A percentile compares a stretch with the other conserved stretches of the same genome.
Evolutionary conservation across 2,888 invertebrate species (phyloP).

Genomic region (Aphidoletes aphidimyza): DNA sequence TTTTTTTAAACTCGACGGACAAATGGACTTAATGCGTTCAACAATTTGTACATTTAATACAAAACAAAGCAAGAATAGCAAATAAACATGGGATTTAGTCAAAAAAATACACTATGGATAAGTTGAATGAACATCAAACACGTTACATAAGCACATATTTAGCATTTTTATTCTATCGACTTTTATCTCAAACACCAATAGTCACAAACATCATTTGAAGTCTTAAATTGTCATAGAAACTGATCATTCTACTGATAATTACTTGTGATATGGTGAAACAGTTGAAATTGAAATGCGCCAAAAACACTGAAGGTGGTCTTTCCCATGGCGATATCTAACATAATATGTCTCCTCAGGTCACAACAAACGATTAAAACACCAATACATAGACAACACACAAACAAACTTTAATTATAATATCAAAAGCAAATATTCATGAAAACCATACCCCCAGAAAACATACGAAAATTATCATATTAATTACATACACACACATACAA

Average conservation of each 20-base stretch:
- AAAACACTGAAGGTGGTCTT: constrained; percentile 43
- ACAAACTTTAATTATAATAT: constrained; percentile 51
- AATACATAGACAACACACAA: too few species aligned
- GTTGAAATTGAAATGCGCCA: not conserved
- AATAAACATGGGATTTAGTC: not conserved
- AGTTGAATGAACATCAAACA: not conserved
- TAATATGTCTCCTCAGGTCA: too few species aligned
- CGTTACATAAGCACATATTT: not conserved
- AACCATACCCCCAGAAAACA: not conserved
- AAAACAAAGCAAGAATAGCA: not conserved
- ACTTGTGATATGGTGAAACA: too few species aligned
- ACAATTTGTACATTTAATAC: too few species aligned
- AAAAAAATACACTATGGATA: not conserved
- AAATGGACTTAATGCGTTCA: too few species aligned
- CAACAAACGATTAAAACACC: not conserved
- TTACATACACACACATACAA: not conserved
- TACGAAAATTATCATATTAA: constrained; percentile 47
- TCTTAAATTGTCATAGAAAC: too few species aligned
- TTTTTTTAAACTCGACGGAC: not conserved
- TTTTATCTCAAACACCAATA: not conserved
- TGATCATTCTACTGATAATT: too few species aligned
- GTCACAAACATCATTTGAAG: too few species aligned
- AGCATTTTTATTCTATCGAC: not conserved
- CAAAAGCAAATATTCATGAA: constrained; percentile 5
- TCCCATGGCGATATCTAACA: too few species aligned